Conservation (phyloP, 2,888 invertebrate species). For the Cantharis nigra region DNA sequence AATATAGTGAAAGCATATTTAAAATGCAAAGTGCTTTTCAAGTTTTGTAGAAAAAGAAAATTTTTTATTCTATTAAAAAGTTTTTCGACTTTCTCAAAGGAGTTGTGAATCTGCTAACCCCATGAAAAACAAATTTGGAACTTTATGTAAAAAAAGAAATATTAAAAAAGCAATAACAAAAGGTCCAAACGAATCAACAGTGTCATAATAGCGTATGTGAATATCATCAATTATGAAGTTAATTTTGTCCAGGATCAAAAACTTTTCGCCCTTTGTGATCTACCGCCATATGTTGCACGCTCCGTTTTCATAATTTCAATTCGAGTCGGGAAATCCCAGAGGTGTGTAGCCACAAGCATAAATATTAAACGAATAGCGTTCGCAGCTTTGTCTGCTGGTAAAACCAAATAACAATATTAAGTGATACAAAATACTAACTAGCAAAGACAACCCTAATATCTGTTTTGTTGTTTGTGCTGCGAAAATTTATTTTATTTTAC, state of each 20-base stretch:
- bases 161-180: constrained; percentile 16
- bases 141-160: constrained; percentile 2
- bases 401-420: constrained; percentile 29
- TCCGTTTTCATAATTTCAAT: constrained; percentile 38
- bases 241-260: constrained; percentile 33
- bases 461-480: constrained; percentile 8
- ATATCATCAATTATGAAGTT: constrained; percentile 32
- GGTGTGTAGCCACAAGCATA: constrained; percentile 37
- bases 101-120: background rate
- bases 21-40: background rate
- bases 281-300: constrained; percentile 28
- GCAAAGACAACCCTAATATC: constrained; percentile 15
- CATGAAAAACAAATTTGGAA: background rate
- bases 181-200: constrained; percentile 1
- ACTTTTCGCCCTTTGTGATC: constrained; percentile 29
- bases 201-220: constrained; percentile 18
- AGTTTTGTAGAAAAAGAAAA: background rate
- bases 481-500: constrained; percentile 18
- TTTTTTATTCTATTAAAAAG: background rate
- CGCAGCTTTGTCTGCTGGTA: constrained; percentile 29
- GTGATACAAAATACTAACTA: constrained; percentile 21
- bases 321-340: constrained; percentile 33
- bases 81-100: background rate
- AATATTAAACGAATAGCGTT: constrained; percentile 43
- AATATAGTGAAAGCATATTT: background rate